A percentile compares a stretch with the other conserved stretches of the same genome.
These are phyloP conservation scores for Polyommatus iphigenia DNA, from an alignment of 2,888 invertebrate genomes.

Conservation along the genomic window DNA sequence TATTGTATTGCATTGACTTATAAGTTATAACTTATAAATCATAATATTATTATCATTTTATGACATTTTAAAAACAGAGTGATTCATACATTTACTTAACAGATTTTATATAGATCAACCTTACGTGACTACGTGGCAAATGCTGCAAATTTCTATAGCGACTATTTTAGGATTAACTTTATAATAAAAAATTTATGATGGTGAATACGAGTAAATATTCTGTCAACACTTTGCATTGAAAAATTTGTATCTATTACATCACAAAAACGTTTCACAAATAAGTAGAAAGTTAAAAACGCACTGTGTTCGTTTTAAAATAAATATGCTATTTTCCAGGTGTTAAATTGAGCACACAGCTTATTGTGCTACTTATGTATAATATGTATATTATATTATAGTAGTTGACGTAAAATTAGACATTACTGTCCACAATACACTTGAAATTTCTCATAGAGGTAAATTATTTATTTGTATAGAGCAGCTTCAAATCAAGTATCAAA, in stretches of 20 bases:
- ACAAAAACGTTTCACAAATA: not conserved
- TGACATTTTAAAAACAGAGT: not conserved
- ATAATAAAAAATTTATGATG: not conserved
- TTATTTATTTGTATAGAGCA: not conserved
- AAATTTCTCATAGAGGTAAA: not conserved
- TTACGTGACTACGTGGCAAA: not conserved
- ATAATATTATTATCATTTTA: not conserved
- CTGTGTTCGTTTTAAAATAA: not conserved
- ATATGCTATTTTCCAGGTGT: not conserved
- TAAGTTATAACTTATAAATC: too few relatives aligned
- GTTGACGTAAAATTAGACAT: conserved; percentile 31
- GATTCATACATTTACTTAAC: not conserved
- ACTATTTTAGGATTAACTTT: not conserved
- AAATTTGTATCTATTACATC: not conserved
- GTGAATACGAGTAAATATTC: not conserved
- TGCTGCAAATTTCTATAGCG: not conserved
- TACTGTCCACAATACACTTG: not conserved
- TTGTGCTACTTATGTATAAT: not conserved
- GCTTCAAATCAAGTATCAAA: not conserved
- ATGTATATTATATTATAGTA: not conserved
- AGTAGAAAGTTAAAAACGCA: not conserved
- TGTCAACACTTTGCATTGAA: not conserved
- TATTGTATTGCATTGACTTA: not conserved
- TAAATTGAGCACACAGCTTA: not conserved
- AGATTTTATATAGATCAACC: not conserved